These are phyloP conservation scores for Rotaria magnacalcarata DNA, from an alignment of 2,888 invertebrate species.

Conservation along the genomic window DNA sequence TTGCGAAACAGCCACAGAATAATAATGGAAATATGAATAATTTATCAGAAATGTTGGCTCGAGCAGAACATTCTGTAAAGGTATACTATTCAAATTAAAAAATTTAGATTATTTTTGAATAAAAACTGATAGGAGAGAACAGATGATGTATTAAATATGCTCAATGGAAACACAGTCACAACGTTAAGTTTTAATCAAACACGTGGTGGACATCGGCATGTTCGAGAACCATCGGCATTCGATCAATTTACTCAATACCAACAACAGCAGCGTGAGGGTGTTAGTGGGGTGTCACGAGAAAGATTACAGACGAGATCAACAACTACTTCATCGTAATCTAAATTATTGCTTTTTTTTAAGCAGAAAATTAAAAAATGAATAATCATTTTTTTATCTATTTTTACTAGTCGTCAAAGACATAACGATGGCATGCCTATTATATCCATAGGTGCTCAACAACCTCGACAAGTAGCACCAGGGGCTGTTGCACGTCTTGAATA, in stretches of 20 bases:
- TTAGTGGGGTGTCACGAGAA: neutral
- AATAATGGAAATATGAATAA: neutral
- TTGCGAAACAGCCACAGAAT: neutral
- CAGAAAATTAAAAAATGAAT: no score
- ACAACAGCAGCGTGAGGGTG: neutral
- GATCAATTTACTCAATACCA: neutral
- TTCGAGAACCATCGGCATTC: neutral
- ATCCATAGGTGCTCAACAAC: neutral
- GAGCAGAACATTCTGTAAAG: neutral
- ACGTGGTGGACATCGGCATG: no score
- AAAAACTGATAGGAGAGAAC: neutral
- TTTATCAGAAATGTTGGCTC: neutral
- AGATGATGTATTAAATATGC: slow-evolving; percentile 15
- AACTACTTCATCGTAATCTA: neutral
- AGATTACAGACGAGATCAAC: neutral
- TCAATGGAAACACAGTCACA: neutral
- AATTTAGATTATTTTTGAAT: neutral
- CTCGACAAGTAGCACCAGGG: neutral
- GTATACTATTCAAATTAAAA: neutral
- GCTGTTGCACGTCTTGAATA: slow-evolving; percentile 9
- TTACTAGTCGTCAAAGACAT: no score
- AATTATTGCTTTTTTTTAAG: neutral
- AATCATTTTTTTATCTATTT: no score
- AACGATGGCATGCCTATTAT: neutral
- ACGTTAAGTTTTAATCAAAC: neutral